These are phyloP conservation scores for Lindbergichthys nudifrons DNA, from an alignment of 2,797 vertebrate species.

Conservation along the genomic window DNA sequence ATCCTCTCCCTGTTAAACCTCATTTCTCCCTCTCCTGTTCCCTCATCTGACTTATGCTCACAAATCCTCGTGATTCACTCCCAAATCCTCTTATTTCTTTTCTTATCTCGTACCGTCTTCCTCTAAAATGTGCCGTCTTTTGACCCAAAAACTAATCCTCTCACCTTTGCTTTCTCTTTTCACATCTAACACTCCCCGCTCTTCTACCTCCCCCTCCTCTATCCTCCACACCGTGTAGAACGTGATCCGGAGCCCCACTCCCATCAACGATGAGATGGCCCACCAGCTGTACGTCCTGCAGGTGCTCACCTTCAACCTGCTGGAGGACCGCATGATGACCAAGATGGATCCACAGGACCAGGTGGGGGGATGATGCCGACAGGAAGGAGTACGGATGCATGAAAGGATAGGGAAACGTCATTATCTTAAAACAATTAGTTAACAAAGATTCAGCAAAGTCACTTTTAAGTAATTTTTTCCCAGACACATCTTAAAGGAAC, in stretches of 20 bases:
- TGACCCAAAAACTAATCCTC: conserved; percentile 17
- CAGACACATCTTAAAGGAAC: neutral
- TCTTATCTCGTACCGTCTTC: conserved; percentile 31
- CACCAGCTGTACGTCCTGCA: conserved; percentile 98
- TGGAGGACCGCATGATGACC: conserved; percentile 99
- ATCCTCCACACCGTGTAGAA: conserved; percentile 50
- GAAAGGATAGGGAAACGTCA: neutral
- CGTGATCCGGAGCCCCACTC: conserved; percentile 88
- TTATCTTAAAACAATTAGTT: neutral
- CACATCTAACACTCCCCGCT: conserved; percentile 12
- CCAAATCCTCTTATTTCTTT: conserved; percentile 53
- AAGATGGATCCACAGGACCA: conserved; percentile 99
- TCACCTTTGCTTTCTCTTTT: conserved; percentile 22
- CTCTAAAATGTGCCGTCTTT: conserved; percentile 42
- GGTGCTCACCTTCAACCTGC: conserved; percentile 95
- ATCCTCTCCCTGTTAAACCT: conserved; percentile 32
- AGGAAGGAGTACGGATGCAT: neutral
- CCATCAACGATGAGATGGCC: conserved; percentile 98
- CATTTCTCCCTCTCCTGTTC: conserved; percentile 30
- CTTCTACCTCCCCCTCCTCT: neutral
- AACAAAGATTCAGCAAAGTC: neutral
- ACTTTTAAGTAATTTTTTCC: neutral
- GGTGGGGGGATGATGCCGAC: conserved; percentile 73
- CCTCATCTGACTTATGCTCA: conserved; percentile 26
- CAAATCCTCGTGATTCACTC: conserved; percentile 48